Percentiles rank a stretch among this genome's conserved stretches.
Conservation (phyloP, 2,113 vertebrate genomes). For the Accipiter virgatus region DNA sequence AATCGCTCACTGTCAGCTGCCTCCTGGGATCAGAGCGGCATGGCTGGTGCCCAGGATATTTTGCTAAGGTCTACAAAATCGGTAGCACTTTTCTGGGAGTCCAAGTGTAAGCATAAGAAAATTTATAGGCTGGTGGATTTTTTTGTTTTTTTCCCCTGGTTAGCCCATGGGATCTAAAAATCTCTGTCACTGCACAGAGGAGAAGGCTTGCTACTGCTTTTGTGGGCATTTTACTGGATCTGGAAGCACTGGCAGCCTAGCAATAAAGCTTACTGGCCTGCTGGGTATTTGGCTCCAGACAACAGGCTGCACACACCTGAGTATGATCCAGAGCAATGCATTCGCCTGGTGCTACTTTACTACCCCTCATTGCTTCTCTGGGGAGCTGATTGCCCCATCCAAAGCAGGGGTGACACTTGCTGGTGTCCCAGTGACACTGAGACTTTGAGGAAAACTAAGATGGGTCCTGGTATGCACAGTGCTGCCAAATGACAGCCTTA, state of each 20-base stretch:
- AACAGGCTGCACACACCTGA: neutral
- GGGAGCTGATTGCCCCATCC: neutral
- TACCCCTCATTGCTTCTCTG: neutral
- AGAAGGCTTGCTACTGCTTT: neutral
- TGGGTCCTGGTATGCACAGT: neutral
- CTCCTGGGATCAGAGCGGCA: neutral
- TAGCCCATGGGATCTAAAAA: neutral
- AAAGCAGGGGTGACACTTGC: neutral
- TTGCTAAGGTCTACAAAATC: constrained; percentile 9
- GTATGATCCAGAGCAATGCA: neutral
- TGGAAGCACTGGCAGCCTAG: neutral
- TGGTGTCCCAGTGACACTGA: neutral
- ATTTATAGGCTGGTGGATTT: neutral
- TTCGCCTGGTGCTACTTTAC: neutral
- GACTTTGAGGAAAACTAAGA: neutral
- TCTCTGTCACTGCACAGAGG: neutral
- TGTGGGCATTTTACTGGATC: neutral
- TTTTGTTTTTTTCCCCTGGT: neutral
- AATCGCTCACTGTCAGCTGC: neutral
- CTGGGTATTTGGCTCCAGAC: neutral
- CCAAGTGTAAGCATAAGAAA: neutral
- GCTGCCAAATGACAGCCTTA: neutral
- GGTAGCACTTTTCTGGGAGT: neutral
- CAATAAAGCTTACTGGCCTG: neutral
- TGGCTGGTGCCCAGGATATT: neutral